These are phyloP conservation scores for Taurulus bubalis DNA, from an alignment of 2,113 vertebrate genomes.

Conservation along the genomic window DNA sequence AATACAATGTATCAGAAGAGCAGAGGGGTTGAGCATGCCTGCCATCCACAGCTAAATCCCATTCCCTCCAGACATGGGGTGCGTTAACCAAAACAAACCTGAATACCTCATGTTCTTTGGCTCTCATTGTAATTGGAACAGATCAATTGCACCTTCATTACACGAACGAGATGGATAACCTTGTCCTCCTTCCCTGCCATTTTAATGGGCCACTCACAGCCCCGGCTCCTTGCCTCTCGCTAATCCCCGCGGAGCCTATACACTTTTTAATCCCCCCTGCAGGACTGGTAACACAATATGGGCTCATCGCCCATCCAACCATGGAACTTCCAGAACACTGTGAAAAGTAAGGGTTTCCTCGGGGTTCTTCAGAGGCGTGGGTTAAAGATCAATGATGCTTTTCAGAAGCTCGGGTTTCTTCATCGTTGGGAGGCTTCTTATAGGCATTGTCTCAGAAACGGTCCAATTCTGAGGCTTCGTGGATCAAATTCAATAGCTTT, in stretches of 20 bases:
- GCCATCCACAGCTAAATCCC: conserved; percentile 39
- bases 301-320: conserved; percentile 57
- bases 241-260: conserved; percentile 72
- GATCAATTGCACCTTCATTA: conserved; percentile 78
- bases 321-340: conserved; percentile 43
- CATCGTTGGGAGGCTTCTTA: conserved; percentile 22
- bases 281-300: conserved; percentile 54
- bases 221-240: conserved; percentile 53
- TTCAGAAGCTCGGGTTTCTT: conserved; percentile 23
- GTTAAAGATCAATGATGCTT: conserved; percentile 47
- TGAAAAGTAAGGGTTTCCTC: conserved; percentile 44
- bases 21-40: conserved; percentile 11
- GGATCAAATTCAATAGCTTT: not conserved
- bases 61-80: conserved; percentile 13
- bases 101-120: conserved; percentile 59
- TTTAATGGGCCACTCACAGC: conserved; percentile 75
- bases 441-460: conserved; percentile 8
- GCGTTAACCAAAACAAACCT: conserved; percentile 66
- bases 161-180: conserved; percentile 77
- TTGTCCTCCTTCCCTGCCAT: conserved; percentile 58
- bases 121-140: conserved; percentile 68
- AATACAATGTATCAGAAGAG: conserved; percentile 1
- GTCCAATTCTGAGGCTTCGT: not conserved
- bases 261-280: conserved; percentile 72
- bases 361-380: conserved; percentile 26